Base-by-base conservation (phyloP, 2,888 invertebrate species). In the Teinopalpus imperialis region DNA sequence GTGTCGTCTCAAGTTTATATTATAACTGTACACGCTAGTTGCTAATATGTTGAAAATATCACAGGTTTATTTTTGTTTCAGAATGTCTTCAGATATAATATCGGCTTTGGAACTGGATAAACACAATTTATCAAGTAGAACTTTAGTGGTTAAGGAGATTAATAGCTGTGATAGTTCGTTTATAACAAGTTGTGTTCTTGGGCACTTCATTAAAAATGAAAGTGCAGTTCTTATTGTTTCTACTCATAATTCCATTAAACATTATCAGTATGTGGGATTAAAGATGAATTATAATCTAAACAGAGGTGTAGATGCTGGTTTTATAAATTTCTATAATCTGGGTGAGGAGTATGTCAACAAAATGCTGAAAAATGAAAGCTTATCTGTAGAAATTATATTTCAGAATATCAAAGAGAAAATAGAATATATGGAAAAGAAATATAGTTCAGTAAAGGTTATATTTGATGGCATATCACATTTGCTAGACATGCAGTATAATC, bases 401-500 rank as follows among this genome's bases (percentile, higher is more conserved):
- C 40, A 56, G n/a, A 64, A 67, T 43, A 69, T 92, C 21, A 75
- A 78, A 60, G 69, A 78, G 32, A 79, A 74, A 50, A 69, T 89
- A 42, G 45, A 62, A 10, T 60, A 64, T 29, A 71, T 90, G 51
- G 59, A 73, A 45, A 66, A 79, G 54, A 69, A 71, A 43, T 63
- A 74, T 57, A 59, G 69, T 54, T 66, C 82, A 53, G 88, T 91
- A 2, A 91, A 89, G 54, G 72, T 95, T 30, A 88, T 95, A 34
- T 78, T 95, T 43, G 95, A 95, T 69, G 94, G 95, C 63, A 61
- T 95, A 13, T 92, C 93, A 51, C 93, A 94, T 67, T 80, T 95
- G 16, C 88, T 93, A 63, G 93, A 94, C 72, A 76, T 94, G 50
- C 91, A 90, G 31, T 85, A 90, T 30, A 85, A 77, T 56, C 59